Base-by-base conservation (phyloP, 2,797 vertebrate species). In the Loriculus beryllinus region DNA sequence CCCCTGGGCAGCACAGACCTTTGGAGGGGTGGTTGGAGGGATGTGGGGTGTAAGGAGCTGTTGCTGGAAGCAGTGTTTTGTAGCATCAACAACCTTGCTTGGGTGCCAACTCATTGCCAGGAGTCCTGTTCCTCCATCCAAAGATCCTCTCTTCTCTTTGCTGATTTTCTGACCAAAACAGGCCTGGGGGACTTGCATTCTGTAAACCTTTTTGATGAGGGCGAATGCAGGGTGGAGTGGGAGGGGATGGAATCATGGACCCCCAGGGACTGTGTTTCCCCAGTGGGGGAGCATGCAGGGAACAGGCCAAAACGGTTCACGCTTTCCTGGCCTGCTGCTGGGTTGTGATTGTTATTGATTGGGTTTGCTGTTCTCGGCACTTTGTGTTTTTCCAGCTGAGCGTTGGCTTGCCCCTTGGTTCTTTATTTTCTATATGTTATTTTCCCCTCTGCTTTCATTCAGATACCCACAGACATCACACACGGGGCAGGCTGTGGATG, bases 361-460 rank as follows among this genome's bases (percentile, higher is more conserved):
- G 81, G 92, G 63, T 95, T 95, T 94, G 96, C 94, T 96, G 93
- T 93, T 95, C 94, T 96, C 75, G 75, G 95, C 94, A 94, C 92
- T 93, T 87, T 93, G 95, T 95, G 94, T 92, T 96, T 93, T 96
- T 96, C 94, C 94, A 94, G 94, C 86, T 86, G 88, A 91, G 86
- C 48, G 1, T 35, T 82, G 90, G 86, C 86, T 94, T 93, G 84
- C 88, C 81, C 78, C 81, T 85, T 78, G 43, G 49, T 35, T 14
- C 43, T 78, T 25, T 63, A 9, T 43, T 47, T 21, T 7, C 31
- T n/a, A 22, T 26, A 14, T 22, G 17, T 49, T 29, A 68, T 65
- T 81, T 82, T 57, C 0, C 28, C 29, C 48, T 87, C 60, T 79
- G 31, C 54, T 76, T 76, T 84, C 25, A 22, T 84, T 79, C 56